Base-by-base conservation (phyloP, 2,888 invertebrate genomes). In the Lepidochrysops patricia region DNA sequence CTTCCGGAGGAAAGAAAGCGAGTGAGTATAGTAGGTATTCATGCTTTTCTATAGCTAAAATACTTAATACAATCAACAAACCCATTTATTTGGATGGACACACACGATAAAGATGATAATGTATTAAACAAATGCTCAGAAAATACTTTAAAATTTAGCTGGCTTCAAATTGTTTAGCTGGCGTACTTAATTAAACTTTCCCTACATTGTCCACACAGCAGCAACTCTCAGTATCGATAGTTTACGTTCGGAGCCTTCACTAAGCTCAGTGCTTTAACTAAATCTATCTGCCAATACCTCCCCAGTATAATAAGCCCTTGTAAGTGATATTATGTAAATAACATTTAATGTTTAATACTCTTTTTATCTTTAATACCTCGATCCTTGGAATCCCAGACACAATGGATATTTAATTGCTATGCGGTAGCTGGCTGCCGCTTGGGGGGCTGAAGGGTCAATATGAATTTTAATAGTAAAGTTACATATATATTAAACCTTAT, bases 1-100 rank as follows among this genome's bases (percentile, higher is more conserved):
- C 79, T 88, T 68, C 76, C 86, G 26, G 68, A 73, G 48, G 80
- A 81, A 5, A 77, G 87, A 67, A 84, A 84, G 69, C 76, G 78
- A 75, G 88, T 88, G 76, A 87, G 87, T 84, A 66, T 9, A 57
- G 48, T 58, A 26, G 9, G 15, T 13, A 27, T 27, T 52, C 15
- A 27, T 15, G 2, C 6, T 6, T 52, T 52, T 27, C 1, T 13
- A 13, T n/a, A 50, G 9, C 6, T 25, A 9, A 25, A 12, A 5
- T 25, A 1, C 4, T 49, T 59, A 62, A 68, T 69, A 70, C 7
- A 37, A 13, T 13, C 13, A 35, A 35, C 37, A 19, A 19, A 37
- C 7, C n/a, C n/a, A n/a, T n/a, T n/a, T n/a, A n/a, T n/a, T n/a
- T n/a, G n/a, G n/a, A n/a, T n/a, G n/a, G n/a, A 37, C 2, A 43